phyloP scores from a whole-genome alignment of 2,888 invertebrate genomes.

The Eurytoma adleriae region DNA sequence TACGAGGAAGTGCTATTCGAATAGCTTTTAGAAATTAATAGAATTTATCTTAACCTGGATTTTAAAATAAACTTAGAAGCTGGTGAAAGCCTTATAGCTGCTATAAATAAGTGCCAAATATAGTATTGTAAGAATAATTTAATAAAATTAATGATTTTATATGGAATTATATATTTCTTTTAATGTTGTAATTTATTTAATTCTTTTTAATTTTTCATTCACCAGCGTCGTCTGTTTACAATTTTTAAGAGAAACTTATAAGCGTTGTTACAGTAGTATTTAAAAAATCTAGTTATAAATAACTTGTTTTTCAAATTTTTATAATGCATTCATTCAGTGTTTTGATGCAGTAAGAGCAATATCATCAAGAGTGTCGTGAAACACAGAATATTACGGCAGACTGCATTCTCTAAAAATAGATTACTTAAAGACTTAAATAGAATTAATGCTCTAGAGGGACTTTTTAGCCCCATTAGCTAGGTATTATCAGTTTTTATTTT shows the following conservation, averaged over 20 bases:
- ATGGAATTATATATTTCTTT: neutral
- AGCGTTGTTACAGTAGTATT: neutral
- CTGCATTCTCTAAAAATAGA: conserved; percentile 55
- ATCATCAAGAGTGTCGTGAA: conserved; percentile 49
- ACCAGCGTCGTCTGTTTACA: neutral
- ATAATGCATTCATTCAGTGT: conserved; percentile 41
- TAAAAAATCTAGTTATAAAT: neutral
- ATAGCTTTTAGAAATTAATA: neutral
- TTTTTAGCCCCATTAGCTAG: conserved; percentile 40
- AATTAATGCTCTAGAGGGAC: conserved; percentile 51
- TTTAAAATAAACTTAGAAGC: conserved; percentile 28
- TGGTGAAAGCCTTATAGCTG: conserved; percentile 24
- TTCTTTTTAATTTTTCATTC: conserved; percentile 1
- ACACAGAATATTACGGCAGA: conserved; percentile 47
- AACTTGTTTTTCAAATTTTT: conserved; percentile 10
- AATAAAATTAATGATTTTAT: neutral
- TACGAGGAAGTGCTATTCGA: neutral
- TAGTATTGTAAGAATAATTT: neutral
- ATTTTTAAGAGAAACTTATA: neutral
- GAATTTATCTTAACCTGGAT: conserved; percentile 21
- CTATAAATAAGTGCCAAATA: conserved; percentile 35
- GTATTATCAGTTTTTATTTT: conserved; percentile 23
- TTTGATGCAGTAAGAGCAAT: conserved; percentile 34
- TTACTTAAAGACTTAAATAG: conserved; percentile 56
- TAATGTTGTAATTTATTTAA: neutral